These are phyloP conservation scores for Aegithalos caudatus DNA, from an alignment of 2,113 vertebrate species.

Conservation along the genomic window DNA sequence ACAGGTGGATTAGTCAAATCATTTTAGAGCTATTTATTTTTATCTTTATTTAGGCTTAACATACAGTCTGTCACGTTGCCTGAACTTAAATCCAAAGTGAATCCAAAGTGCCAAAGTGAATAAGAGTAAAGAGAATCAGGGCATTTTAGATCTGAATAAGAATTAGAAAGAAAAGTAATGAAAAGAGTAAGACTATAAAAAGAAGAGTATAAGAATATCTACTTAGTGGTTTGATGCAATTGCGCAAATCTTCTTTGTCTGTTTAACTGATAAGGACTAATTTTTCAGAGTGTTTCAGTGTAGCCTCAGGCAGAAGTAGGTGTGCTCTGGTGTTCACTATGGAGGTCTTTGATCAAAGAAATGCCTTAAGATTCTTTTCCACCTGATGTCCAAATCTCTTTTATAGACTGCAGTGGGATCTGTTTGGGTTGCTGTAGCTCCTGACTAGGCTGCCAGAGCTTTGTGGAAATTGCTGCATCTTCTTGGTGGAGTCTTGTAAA, in stretches of 20 bases:
- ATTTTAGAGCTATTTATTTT: not conserved
- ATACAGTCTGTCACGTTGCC: not conserved
- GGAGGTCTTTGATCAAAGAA: not conserved
- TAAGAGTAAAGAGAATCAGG: not conserved
- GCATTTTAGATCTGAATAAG: not conserved
- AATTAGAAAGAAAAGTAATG: not conserved
- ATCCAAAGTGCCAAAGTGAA: not conserved
- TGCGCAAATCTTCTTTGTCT: not conserved
- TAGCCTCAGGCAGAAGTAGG: not conserved
- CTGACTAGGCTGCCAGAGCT: not conserved
- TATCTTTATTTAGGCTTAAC: not conserved
- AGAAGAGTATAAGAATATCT: not conserved
- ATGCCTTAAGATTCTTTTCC: not conserved
- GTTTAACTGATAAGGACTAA: not conserved
- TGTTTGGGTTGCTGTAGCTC: not conserved
- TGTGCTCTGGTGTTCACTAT: not conserved
- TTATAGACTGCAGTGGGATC: not conserved
- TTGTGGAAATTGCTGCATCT: not conserved
- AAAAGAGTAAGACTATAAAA: not conserved
- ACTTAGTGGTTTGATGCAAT: not conserved
- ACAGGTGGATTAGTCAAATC: not conserved
- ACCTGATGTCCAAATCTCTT: accelerated
- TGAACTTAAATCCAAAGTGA: not conserved
- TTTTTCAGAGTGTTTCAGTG: not conserved
- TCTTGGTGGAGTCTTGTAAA: not conserved